phyloP scores from a whole-genome alignment of 1,140 invertebrate species.

The Brachionus plicatilis region DNA sequence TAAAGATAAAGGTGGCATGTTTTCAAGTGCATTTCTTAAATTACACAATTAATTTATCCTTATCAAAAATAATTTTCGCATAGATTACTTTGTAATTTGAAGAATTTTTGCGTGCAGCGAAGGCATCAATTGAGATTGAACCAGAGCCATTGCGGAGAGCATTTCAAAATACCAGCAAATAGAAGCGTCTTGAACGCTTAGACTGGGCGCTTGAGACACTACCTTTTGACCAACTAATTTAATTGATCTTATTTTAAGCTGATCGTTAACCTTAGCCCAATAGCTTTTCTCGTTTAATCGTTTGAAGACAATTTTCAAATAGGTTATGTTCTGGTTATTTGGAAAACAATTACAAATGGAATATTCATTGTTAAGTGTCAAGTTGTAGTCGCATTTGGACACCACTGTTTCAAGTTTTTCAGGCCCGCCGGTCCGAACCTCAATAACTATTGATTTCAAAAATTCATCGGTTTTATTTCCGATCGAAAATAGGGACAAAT shows the following conservation, averaged over 20 bases:
- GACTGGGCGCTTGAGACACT: neutral
- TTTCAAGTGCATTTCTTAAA: neutral
- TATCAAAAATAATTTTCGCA: neutral
- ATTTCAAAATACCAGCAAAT: slow-evolving; percentile 39
- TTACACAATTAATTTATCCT: too few species aligned
- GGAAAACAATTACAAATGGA: slow-evolving; percentile 34
- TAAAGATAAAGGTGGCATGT: slow-evolving; percentile 11
- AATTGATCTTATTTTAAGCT: slow-evolving; percentile 32
- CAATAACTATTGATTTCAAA: neutral
- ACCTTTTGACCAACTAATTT: neutral
- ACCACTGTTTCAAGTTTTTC: slow-evolving; percentile 22
- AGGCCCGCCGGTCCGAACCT: neutral
- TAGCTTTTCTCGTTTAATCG: neutral
- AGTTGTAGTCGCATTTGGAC: slow-evolving; percentile 24
- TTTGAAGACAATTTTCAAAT: slow-evolving; percentile 17
- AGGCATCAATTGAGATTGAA: slow-evolving; percentile 19
- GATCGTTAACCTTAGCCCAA: slow-evolving; percentile 17
- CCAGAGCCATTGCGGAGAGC: slow-evolving; percentile 13
- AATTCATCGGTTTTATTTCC: slow-evolving; percentile 25
- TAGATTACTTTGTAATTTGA: slow-evolving; percentile 5
- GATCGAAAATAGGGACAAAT: neutral
- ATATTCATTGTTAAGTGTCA: slow-evolving; percentile 25
- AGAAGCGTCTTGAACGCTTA: slow-evolving; percentile 1
- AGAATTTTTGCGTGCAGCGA: neutral
- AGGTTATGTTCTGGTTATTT: neutral